These are phyloP conservation scores for Cirrhinus mrigala DNA, from an alignment of 2,797 vertebrate species.

Conservation along the genomic window DNA sequence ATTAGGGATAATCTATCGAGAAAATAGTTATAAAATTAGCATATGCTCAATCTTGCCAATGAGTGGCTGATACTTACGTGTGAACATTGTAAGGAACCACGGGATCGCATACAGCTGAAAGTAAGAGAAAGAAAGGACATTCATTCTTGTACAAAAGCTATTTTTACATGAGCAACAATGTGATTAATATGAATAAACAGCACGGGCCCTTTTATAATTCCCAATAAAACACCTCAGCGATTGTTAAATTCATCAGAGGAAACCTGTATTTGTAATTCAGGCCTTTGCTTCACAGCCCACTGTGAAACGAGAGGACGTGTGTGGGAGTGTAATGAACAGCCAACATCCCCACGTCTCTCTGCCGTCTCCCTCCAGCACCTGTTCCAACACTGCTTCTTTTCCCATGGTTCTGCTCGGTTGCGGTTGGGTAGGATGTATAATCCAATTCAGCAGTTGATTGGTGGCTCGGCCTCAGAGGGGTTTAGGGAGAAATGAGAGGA, in stretches of 20 bases:
- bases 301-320: constrained; percentile 22
- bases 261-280: constrained; percentile 34
- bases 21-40: not conserved
- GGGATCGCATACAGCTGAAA: constrained; percentile 95
- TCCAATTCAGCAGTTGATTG: constrained; percentile 66
- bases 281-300: constrained; percentile 18
- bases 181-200: constrained; percentile 37
- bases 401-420: constrained; percentile 25
- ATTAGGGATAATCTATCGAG: not conserved
- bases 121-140: constrained; percentile 33
- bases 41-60: not conserved
- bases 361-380: constrained; percentile 33
- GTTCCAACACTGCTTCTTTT: constrained; percentile 33
- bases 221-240: constrained; percentile 12
- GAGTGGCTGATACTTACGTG: constrained; percentile 85
- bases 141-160: constrained; percentile 23
- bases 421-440: constrained; percentile 46
- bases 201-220: not conserved
- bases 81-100: constrained; percentile 99
- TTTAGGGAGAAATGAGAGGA: constrained; percentile 64
- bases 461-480: constrained; percentile 68
- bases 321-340: constrained; percentile 40
- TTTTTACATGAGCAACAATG: constrained; percentile 13
- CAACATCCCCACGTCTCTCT: constrained; percentile 50
- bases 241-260: constrained; percentile 31